Base-by-base conservation (phyloP, 1,140 invertebrate species). In the Procambarus clarkii region DNA sequence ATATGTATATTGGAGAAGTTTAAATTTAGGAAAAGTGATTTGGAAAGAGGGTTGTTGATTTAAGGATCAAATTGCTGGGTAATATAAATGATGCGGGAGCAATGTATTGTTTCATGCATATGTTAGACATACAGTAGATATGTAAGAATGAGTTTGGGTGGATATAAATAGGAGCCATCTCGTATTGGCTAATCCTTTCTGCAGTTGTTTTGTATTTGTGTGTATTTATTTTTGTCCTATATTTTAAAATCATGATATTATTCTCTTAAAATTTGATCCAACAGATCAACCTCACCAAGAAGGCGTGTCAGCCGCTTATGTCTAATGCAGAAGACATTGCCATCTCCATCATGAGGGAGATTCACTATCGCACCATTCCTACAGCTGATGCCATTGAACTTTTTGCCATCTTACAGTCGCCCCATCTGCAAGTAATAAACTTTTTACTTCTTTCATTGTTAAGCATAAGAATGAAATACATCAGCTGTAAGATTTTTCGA, bases 341-440 rank as follows among this genome's bases (percentile, higher is more conserved):
- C n/a, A 92, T 93, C 54, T 92, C 91, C 18, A 91, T 93, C 34
- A 93, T 93, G 93, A 86, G 92, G 48, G 93, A 93, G 71, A 93
- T 93, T 45, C 93, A 93, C 64, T 92, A 92, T 84, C 80, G 90
- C 60, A 93, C 92, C 79, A 92, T 93, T 18, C 92, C 93, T 4
- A 78, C 92, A 24, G 92, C 80, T 18, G 96, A 97, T 83, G 93
- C 92, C 79, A 88, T 92, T 94, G 97, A 98, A 94, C 95, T 97
- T 9, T 97, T 98, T 94, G 95, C 96, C 93, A 94, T 98, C 58
- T 95, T 98, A 46, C 97, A 98, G 93, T 97, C 96, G 94, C 97
- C 97, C 78, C 97, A 98, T 95, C 96, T 98, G 93, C 97, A 98
- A 96, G 97, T 98, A 94, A 74, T 34, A 34, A 8, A 34, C 69